Conservation (phyloP, 2,113 vertebrate genomes). For the Hirundichthys speculiger region DNA sequence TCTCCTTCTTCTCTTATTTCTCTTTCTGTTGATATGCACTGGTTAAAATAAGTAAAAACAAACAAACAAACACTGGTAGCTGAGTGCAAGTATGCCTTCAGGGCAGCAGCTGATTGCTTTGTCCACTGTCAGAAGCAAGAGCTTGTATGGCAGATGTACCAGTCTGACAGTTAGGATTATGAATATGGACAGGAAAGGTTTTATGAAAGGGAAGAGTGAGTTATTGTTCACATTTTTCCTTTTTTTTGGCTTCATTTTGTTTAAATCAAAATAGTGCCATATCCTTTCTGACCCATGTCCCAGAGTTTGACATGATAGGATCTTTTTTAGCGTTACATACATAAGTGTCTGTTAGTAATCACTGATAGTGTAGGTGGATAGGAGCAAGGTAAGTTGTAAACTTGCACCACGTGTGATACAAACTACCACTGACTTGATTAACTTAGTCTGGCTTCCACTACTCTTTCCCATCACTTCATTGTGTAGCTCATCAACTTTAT, state of each 20-base stretch:
- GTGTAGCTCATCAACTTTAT: too few species aligned
- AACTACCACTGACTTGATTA: too few species aligned
- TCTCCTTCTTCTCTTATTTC: too few species aligned
- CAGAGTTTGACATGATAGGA: constrained; percentile 15
- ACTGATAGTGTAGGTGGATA: too few species aligned
- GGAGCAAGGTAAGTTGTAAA: too few species aligned
- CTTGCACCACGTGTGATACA: too few species aligned
- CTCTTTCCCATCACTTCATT: too few species aligned
- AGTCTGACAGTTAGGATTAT: constrained; percentile 44
- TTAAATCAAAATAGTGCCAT: constrained; percentile 21
- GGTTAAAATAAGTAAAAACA: too few species aligned
- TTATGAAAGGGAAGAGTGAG: constrained; percentile 34
- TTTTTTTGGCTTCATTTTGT: constrained; percentile 42
- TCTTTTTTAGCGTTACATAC: too few species aligned
- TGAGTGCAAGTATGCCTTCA: constrained; percentile 4
- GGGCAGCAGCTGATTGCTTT: constrained; percentile 46
- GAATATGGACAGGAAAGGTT: constrained; percentile 43
- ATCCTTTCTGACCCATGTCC: constrained; percentile 48
- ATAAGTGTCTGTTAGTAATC: too few species aligned
- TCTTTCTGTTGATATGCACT: too few species aligned
- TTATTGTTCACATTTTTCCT: constrained; percentile 23
- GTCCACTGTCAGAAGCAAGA: constrained; percentile 24
- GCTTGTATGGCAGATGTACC: constrained; percentile 43
- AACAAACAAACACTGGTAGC: background rate
- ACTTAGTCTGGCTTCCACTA: too few species aligned